Percentiles rank a stretch among this genome's conserved stretches.
These are phyloP conservation scores for Gasteruption jaculator DNA, from an alignment of 2,888 invertebrate genomes.

Conservation along the genomic window DNA sequence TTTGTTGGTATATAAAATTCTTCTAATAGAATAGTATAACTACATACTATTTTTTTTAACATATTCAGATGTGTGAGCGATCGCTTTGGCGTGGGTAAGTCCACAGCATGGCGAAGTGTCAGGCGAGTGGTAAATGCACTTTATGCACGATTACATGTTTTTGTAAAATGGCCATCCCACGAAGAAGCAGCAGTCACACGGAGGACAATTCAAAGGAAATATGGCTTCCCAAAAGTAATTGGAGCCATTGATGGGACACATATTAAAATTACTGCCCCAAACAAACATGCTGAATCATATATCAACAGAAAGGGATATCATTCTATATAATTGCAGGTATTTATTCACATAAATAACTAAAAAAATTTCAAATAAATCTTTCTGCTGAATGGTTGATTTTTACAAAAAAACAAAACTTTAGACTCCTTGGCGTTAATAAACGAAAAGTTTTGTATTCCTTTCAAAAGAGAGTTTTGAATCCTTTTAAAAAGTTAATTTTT, in stretches of 20 bases:
- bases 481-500: too few species aligned
- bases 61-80: constrained; percentile 11
- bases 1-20: too few species aligned
- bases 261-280: constrained; percentile 9
- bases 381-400: too few species aligned
- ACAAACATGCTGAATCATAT: constrained; percentile 1
- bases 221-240: constrained; percentile 6
- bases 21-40: too few species aligned
- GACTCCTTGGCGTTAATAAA: too few species aligned
- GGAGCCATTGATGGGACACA: constrained; percentile 11
- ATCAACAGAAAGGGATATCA: constrained; percentile 21
- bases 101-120: constrained; percentile 12
- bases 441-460: too few species aligned
- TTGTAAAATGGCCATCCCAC: constrained; percentile 9
- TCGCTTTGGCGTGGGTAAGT: constrained; percentile 8
- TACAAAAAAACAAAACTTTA: too few species aligned
- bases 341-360: not conserved
- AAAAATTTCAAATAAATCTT: too few species aligned
- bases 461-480: too few species aligned
- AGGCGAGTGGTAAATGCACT: constrained; percentile 1
- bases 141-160: constrained; percentile 1
- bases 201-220: not conserved
- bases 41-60: too few species aligned
- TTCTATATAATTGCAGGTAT: constrained; percentile 18
- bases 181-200: constrained; percentile 3